phyloP scores from a whole-genome alignment of 2,113 vertebrate genomes.

The Chloroceryle aenea region DNA sequence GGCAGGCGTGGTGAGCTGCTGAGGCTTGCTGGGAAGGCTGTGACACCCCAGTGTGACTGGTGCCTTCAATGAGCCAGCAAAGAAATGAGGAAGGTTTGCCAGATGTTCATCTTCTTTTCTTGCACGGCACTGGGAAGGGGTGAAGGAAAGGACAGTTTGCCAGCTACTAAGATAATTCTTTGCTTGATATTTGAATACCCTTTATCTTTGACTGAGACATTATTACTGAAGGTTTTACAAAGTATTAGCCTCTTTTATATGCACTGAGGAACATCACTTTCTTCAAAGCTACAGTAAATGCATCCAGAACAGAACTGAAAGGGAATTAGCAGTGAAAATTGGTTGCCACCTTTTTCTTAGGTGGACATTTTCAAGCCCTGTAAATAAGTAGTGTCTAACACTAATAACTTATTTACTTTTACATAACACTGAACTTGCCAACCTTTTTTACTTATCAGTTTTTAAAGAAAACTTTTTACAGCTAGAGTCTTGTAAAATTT shows the following conservation, averaged over 20 bases:
- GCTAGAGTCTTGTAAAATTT: conserved; percentile 2
- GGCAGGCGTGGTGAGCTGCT: background rate
- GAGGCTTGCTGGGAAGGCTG: background rate
- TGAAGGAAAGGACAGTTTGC: background rate
- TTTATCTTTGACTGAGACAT: background rate
- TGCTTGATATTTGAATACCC: background rate
- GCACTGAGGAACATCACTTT: background rate
- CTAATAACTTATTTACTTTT: background rate
- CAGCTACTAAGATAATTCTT: background rate
- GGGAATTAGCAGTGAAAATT: background rate
- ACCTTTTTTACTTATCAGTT: background rate
- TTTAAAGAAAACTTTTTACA: background rate
- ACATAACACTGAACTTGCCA: background rate
- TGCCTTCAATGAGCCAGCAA: background rate
- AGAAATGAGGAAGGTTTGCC: background rate
- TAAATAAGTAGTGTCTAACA: background rate
- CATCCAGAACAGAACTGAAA: background rate
- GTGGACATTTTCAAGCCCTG: background rate
- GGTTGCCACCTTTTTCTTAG: background rate
- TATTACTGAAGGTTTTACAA: background rate
- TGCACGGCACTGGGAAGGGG: accelerated
- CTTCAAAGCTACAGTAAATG: background rate
- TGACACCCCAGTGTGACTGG: background rate
- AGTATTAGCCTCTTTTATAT: background rate
- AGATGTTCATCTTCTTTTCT: background rate